Evolutionary conservation across 2,797 vertebrate genomes (phyloP).

Genomic region (Potorous gilbertii): DNA sequence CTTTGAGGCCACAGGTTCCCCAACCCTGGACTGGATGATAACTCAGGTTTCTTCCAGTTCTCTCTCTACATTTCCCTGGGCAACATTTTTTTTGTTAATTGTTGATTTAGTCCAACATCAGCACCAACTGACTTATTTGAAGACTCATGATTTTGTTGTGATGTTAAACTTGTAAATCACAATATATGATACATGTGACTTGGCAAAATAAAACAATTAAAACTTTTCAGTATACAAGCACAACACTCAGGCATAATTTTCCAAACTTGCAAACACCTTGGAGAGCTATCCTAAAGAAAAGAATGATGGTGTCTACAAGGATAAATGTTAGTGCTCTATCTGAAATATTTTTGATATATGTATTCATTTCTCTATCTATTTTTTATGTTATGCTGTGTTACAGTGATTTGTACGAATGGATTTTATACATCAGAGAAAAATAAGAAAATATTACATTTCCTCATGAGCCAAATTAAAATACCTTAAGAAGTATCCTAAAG

Average conservation of each 20-base stretch:
- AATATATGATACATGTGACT: slow-evolving; percentile 29
- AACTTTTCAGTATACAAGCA: slow-evolving; percentile 2
- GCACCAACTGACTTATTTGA: neutral
- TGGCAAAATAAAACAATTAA: slow-evolving; percentile 55
- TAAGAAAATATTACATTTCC: neutral
- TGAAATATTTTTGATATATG: slow-evolving; percentile 62
- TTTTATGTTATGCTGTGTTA: slow-evolving; percentile 2
- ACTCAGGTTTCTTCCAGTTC: neutral
- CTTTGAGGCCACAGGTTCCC: too few species aligned
- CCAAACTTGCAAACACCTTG: slow-evolving; percentile 38
- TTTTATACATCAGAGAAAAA: slow-evolving; percentile 51
- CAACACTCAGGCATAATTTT: slow-evolving; percentile 12
- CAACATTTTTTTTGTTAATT: slow-evolving; percentile 31
- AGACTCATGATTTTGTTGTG: neutral
- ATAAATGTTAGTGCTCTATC: slow-evolving; percentile 51
- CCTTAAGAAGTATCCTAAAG: slow-evolving; percentile 10
- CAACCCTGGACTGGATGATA: neutral
- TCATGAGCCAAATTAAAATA: slow-evolving; percentile 31
- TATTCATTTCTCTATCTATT: slow-evolving; percentile 39
- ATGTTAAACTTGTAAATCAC: slow-evolving; percentile 50
- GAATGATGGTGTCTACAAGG: slow-evolving; percentile 51
- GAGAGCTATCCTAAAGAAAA: neutral
- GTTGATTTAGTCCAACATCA: neutral
- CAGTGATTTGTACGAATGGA: slow-evolving; percentile 14
- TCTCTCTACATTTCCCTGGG: neutral